phyloP scores from a whole-genome alignment of 2,797 vertebrate genomes.

The Caiman crocodilus region DNA sequence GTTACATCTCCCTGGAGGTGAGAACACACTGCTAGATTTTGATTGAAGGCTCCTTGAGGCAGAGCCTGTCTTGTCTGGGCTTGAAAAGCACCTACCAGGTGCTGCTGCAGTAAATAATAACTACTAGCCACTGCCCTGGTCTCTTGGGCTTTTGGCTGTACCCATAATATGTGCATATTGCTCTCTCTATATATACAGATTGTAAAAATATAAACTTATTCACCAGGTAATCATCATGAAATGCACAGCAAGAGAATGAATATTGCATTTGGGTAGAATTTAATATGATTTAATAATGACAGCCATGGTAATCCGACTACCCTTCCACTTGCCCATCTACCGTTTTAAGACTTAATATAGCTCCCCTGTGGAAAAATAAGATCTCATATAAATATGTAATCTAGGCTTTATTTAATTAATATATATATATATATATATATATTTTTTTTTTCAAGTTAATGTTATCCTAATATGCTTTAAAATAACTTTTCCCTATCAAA shows the following conservation, averaged over 20 bases:
- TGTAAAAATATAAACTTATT: neutral
- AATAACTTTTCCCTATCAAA: neutral
- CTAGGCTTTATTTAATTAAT: too few species aligned
- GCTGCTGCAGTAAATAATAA: neutral
- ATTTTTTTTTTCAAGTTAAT: too few species aligned
- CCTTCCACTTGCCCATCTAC: rapidly evolving
- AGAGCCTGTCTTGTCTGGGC: neutral
- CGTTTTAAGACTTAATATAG: neutral
- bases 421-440: too few species aligned
- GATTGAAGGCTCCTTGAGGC: neutral
- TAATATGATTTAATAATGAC: neutral
- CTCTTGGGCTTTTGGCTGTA: neutral
- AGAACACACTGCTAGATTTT: neutral
- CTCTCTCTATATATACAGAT: neutral
- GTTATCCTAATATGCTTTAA: neutral
- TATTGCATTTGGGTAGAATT: neutral
- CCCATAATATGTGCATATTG: neutral
- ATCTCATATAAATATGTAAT: too few species aligned
- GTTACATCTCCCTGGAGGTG: neutral
- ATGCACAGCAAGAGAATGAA: neutral
- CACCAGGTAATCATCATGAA: neutral
- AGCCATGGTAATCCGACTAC: neutral
- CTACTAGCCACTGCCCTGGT: neutral
- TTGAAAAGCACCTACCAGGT: neutral
- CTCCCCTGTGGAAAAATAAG: neutral